These are phyloP conservation scores for Echinometra lucunter DNA, from an alignment of 53 echinoderm and acorn worm genomes.

Conservation along the genomic window DNA sequence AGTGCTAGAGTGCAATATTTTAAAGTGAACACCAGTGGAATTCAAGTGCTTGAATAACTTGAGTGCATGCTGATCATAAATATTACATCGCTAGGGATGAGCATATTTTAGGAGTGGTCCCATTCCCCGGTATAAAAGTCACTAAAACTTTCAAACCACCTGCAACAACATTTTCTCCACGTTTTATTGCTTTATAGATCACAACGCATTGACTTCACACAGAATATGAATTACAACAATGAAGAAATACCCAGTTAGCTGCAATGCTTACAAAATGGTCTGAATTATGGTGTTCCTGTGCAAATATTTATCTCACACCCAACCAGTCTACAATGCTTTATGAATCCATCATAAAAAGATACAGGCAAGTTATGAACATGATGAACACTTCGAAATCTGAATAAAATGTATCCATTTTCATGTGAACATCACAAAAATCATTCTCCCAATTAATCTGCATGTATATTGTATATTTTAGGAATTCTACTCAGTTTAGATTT, in stretches of 20 bases:
- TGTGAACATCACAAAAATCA: neutral
- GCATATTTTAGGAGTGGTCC: neutral
- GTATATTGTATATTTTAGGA: no score
- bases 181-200: neutral
- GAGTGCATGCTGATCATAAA: neutral
- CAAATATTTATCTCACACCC: constrained; percentile 38
- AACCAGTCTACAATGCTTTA: neutral
- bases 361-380: neutral
- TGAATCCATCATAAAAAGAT: neutral
- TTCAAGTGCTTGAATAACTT: neutral
- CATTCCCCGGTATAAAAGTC: no score
- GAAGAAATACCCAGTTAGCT: neutral
- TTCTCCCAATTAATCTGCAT: neutral
- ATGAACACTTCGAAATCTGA: neutral
- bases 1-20: neutral
- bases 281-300: constrained; percentile 14
- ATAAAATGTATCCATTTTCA: neutral
- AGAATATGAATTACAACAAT: constrained; percentile 1
- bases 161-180: constrained; percentile 3
- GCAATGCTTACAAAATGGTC: constrained; percentile 1
- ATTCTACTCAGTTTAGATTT: no score
- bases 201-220: neutral
- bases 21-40: neutral
- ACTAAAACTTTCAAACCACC: constrained; percentile 2
- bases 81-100: neutral